These are phyloP conservation scores for Maniola jurtina DNA, from an alignment of 1,140 invertebrate species.

Conservation along the genomic window DNA sequence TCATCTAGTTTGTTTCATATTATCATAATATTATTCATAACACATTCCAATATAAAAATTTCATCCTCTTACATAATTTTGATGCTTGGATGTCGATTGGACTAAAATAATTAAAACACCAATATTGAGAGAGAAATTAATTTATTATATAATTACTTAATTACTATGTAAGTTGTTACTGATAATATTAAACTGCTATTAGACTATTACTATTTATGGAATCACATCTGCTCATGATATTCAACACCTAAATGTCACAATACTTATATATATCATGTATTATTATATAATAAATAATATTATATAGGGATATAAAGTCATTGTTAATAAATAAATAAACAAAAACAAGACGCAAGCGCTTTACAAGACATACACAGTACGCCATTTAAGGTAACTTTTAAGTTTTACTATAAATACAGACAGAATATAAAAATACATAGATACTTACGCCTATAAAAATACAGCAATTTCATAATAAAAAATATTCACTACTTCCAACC, in stretches of 20 bases:
- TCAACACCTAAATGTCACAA: conserved; percentile 17
- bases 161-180: background rate
- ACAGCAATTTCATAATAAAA: background rate
- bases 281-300: background rate
- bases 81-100: too few relatives aligned
- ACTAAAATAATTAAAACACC: background rate
- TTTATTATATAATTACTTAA: conserved; percentile 18
- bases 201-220: conserved; percentile 16
- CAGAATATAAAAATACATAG: background rate
- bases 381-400: too few relatives aligned
- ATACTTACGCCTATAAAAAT: background rate
- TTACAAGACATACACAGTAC: too few relatives aligned
- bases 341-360: background rate
- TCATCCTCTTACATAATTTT: too few relatives aligned
- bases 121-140: conserved; percentile 1
- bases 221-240: conserved; percentile 30
- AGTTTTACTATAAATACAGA: background rate
- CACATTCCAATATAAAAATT: too few relatives aligned
- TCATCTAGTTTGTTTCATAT: background rate
- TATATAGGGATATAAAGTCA: background rate
- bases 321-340: background rate
- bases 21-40: background rate
- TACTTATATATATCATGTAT: conserved; percentile 8
- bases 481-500: background rate
- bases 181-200: conserved; percentile 13